A percentile compares a stretch with the other conserved stretches of the same genome.
These are phyloP conservation scores for Delphinapterus leucas DNA, from an alignment of 2,113 vertebrate genomes.

Conservation along the genomic window DNA sequence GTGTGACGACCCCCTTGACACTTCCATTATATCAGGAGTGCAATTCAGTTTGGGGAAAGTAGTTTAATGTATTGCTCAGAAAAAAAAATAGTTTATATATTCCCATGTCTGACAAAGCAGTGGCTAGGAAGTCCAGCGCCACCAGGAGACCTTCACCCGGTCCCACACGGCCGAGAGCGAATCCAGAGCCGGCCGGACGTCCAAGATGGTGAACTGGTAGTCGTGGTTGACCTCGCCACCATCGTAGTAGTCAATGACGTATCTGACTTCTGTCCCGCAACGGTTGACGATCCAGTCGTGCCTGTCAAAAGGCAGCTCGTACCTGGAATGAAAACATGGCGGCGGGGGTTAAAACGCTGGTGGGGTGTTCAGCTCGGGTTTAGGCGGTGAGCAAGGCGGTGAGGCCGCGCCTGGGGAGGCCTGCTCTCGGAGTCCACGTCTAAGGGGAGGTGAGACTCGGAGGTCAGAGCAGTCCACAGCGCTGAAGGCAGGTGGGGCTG, in stretches of 20 bases:
- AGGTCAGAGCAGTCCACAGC: no score
- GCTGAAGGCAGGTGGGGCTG: background rate
- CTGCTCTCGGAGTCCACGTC: background rate
- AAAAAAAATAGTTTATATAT: constrained; percentile 35
- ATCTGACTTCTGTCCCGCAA: constrained; percentile 94
- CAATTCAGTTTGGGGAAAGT: constrained; percentile 15
- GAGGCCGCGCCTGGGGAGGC: background rate
- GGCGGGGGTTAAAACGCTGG: background rate
- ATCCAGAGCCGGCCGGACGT: constrained; percentile 94
- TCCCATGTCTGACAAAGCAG: background rate
- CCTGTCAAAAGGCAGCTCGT: constrained; percentile 95
- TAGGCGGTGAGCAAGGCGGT: background rate
- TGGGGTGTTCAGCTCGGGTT: background rate
- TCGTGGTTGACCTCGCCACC: constrained; percentile 88
- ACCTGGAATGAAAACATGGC: constrained; percentile 79
- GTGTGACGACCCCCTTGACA: background rate
- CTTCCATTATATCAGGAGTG: constrained; percentile 33
- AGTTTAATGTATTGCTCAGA: constrained; percentile 37
- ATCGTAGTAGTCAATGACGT: constrained; percentile 97
- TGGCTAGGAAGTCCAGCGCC: constrained; percentile 93
- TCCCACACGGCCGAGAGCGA: constrained; percentile 94
- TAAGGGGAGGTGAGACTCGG: background rate
- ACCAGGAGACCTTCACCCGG: constrained; percentile 95
- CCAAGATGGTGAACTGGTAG: constrained; percentile 94
- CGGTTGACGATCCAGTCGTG: constrained; percentile 97